These are phyloP conservation scores for Aptenodytes forsteri DNA, from an alignment of 2,113 vertebrate genomes.

Conservation along the genomic window DNA sequence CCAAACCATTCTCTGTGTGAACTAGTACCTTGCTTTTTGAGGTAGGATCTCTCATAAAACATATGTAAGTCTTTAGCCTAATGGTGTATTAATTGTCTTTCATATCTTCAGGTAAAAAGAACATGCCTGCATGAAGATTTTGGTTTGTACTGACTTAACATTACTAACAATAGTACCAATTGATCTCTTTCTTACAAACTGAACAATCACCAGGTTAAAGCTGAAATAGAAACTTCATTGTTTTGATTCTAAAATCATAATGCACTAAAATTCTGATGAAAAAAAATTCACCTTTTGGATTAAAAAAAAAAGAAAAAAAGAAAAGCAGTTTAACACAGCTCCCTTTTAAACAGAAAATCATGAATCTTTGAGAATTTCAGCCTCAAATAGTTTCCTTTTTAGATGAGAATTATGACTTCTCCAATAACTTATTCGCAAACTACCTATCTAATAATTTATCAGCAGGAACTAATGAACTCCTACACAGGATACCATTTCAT, in stretches of 20 bases:
- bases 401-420: neutral
- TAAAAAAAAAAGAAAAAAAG: rapidly evolving
- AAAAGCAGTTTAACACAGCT: rapidly evolving
- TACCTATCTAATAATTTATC: neutral
- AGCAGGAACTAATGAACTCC: neutral
- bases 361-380: neutral
- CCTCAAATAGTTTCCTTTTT: neutral
- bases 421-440: neutral
- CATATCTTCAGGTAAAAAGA: neutral
- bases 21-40: neutral
- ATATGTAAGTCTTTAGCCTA: neutral
- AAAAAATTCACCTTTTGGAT: neutral
- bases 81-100: neutral
- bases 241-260: neutral
- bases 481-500: neutral
- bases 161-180: neutral
- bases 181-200: neutral
- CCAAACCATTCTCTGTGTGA: neutral
- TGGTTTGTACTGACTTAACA: neutral
- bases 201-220: neutral
- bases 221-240: neutral
- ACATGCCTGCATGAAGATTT: neutral
- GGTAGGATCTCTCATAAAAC: neutral
- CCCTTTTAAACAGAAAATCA: neutral
- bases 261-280: neutral